Evolutionary conservation across 2,113 vertebrate genomes (phyloP).

Genomic region (Petroica traversi): DNA sequence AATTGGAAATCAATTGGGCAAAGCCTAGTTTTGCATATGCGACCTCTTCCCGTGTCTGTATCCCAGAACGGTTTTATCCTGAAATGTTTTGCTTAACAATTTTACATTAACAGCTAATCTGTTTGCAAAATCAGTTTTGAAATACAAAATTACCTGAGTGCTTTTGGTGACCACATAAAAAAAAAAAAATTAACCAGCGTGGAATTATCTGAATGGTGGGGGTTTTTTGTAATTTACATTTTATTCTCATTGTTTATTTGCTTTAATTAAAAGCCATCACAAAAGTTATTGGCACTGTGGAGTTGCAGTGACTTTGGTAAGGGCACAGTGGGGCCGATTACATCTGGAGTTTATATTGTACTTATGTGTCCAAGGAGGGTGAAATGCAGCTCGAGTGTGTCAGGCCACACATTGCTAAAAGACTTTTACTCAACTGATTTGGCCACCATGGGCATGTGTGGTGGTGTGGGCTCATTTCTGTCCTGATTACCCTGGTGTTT

Average conservation of each 20-base stretch:
- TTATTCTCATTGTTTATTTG: slow-evolving; percentile 4
- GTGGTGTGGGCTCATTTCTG: background rate
- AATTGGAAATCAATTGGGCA: slow-evolving; percentile 77
- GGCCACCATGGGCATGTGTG: background rate
- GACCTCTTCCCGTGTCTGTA: slow-evolving; percentile 30
- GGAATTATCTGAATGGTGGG: background rate
- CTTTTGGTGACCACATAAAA: background rate
- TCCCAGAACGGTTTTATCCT: slow-evolving; percentile 47
- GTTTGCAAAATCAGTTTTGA: slow-evolving; percentile 50
- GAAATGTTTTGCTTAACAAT: slow-evolving; percentile 55
- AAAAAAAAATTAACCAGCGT: background rate
- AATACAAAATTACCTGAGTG: slow-evolving; percentile 29
- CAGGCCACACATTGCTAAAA: background rate
- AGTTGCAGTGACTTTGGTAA: slow-evolving; percentile 15
- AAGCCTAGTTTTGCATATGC: slow-evolving; percentile 68
- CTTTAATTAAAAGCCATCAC: slow-evolving; percentile 29
- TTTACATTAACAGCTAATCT: slow-evolving; percentile 51
- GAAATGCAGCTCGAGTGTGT: background rate
- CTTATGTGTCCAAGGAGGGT: background rate
- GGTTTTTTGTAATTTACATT: background rate
- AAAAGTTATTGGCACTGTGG: background rate
- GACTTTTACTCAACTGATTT: background rate
- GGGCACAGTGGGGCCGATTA: background rate
- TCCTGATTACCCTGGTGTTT: background rate
- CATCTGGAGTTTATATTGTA: background rate